Base-by-base conservation (phyloP, 2,113 vertebrate genomes). In the Rynchops niger region DNA sequence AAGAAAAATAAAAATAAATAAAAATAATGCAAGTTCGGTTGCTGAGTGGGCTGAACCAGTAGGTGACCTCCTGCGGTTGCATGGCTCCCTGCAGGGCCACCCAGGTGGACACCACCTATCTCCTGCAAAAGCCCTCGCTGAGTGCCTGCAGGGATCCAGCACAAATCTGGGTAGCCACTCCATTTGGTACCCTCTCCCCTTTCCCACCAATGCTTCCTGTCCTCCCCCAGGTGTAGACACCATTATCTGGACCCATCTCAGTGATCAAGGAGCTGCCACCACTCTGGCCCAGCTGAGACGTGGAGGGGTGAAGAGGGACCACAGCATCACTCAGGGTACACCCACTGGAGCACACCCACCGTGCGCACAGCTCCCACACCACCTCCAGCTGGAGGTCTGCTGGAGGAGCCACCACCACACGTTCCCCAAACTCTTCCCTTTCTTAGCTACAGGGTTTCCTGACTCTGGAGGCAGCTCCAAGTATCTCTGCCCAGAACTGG, bases 301-400 rank as follows among this genome's bases (percentile, higher is more conserved):
- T 3, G 9, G 32, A 62, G 14, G 22, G 4, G 2, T 30, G 40
- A 23, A 50, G n/a, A 56, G 20, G 13, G 12, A 55, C 11, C 6
- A 8, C 32, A 12, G 18, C 38, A 29, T 5, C 22, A 7, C 26
- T 15, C 9, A 9, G 43, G 22, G 26, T 22, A 34, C 1, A 0
- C 11, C 21, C 47, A 11, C 47, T 5, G 23, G 45, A 42, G 15
- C 38, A 42, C 42, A 47, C 11, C 7, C 1, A 2, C 19, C 38
- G 11, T 19, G 16, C 53, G 22, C 27, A 50, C 43, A n/a, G 32
- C 9, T 55, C 19, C 20, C n/a, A 27, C 18, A 80, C 7, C 19
- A 58, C 23, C 23, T 61, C 34, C 18, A 4, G 10, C 40, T 66
- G 55, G 27, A 59, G 11, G 13, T 29, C 43, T 65, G 29, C 55